phyloP scores from a whole-genome alignment of 2,888 invertebrate species.

The Notodonta ziczac region DNA sequence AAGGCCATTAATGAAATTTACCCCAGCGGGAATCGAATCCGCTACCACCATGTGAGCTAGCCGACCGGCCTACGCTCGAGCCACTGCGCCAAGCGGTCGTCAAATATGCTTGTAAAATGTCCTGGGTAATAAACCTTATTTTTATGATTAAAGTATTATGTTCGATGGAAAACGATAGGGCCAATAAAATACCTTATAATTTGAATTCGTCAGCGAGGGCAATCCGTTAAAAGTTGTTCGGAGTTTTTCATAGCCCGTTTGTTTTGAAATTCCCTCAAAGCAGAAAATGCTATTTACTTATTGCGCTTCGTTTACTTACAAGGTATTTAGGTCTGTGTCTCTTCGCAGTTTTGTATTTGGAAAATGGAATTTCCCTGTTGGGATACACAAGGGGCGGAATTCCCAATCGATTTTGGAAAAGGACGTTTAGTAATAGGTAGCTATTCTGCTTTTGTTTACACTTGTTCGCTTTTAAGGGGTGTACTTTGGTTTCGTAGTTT shows the following conservation, averaged over 20 bases:
- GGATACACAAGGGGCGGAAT: conserved; percentile 66
- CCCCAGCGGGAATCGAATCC: too few species aligned
- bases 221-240: conserved; percentile 68
- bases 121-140: too few species aligned
- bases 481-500: background rate
- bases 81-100: too few species aligned
- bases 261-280: conserved; percentile 72
- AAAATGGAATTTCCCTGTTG: conserved; percentile 82
- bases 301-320: conserved; percentile 82
- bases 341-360: conserved; percentile 74
- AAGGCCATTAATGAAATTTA: too few species aligned
- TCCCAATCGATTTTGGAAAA: conserved; percentile 74
- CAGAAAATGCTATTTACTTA: conserved; percentile 78
- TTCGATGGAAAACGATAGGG: conserved; percentile 21
- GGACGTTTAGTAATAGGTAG: conserved; percentile 59
- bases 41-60: too few species aligned
- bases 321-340: conserved; percentile 79
- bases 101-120: too few species aligned
- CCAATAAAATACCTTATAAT: conserved; percentile 29
- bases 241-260: conserved; percentile 69
- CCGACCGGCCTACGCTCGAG: too few species aligned
- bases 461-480: conserved; percentile 39
- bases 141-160: background rate
- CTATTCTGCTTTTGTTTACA: conserved; percentile 60
- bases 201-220: conserved; percentile 40